These are phyloP conservation scores for Rhorus exstirpatorius DNA, from an alignment of 2,888 invertebrate species.

Conservation along the genomic window DNA sequence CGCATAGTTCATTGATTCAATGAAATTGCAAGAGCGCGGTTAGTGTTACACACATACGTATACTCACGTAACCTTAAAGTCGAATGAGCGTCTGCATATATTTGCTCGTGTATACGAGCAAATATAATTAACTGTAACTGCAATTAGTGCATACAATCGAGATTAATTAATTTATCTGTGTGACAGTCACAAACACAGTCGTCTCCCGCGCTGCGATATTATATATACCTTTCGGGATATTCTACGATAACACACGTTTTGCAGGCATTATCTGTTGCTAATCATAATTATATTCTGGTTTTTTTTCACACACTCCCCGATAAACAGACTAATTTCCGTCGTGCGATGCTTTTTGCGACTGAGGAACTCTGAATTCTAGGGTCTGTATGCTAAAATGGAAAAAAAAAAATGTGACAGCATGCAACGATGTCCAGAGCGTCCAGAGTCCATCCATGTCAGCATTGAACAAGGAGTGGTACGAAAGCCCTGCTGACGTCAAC, in stretches of 20 bases:
- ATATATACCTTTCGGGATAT: not conserved
- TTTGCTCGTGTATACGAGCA: conserved; percentile 5
- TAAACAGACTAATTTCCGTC: too few species aligned
- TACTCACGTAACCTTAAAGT: conserved; percentile 67
- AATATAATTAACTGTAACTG: conserved; percentile 34
- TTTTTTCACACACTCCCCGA: too few species aligned
- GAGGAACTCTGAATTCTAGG: too few species aligned
- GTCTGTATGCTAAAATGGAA: too few species aligned
- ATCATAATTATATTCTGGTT: too few species aligned
- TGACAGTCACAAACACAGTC: not conserved
- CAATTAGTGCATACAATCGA: not conserved
- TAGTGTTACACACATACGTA: not conserved
- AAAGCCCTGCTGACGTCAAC: too few species aligned
- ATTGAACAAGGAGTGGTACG: too few species aligned
- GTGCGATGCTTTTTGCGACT: too few species aligned
- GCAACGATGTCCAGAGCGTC: too few species aligned
- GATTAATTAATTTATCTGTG: conserved; percentile 46
- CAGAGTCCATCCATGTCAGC: too few species aligned
- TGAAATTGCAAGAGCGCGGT: conserved; percentile 15
- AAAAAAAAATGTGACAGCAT: too few species aligned
- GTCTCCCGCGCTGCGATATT: too few species aligned
- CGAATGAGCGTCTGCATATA: conserved; percentile 23
- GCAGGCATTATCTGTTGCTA: not conserved
- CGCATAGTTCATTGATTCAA: not conserved
- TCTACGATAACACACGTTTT: conserved; percentile 17